Evolutionary conservation across 2,797 vertebrate genomes (phyloP), one percentile per base, ranked within the genome.

Genomic region (Hylomyscus alleni): DNA sequence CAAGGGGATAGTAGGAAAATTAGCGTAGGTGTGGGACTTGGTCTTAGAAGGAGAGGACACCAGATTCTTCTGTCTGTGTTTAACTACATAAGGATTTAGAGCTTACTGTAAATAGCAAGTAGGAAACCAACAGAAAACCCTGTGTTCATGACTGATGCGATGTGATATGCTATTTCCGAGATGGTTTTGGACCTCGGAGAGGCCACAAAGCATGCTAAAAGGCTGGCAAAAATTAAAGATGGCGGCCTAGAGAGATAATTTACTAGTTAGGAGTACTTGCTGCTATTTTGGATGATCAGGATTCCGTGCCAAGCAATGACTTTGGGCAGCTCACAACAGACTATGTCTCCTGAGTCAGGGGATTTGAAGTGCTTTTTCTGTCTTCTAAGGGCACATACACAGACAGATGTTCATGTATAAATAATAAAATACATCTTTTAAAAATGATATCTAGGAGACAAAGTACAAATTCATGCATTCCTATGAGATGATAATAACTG

Each of bases 51-150:
- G 65, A 44, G 13, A 37, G 31, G 20, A 37, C 2, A 5, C 13
- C 19, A 69, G 44, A n/a, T 69, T 29, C 22, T 92, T 82, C 2
- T 72, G 37, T 0, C 2, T 14, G 37, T 47, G 20, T 0, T 62
- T 47, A 88, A 20, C 20, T 34, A 3, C 24, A 6, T 50, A 7
- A 37, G 5, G 24, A 76, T 54, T 86, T 22, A 34, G 54, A 20
- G 24, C 62, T 85, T 82, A 37, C 56, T 85, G 50, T 91, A 44
- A 97, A 17, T n/a, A 65, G 15, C 44, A 88, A 87, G 69, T 54
- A 56, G 52, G 44, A 95, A 83, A 37, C 58, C 50, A 50, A 4
- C 26, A 77, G 12, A 75, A 10, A 91, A 85, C 54, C 60, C 26
- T 77, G 6, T 58, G 72, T 0, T 40, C 6, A 1, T 44, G 17